Evolutionary conservation across 2,888 invertebrate species (phyloP).

Genomic region (Sphecodes monilicornis): DNA sequence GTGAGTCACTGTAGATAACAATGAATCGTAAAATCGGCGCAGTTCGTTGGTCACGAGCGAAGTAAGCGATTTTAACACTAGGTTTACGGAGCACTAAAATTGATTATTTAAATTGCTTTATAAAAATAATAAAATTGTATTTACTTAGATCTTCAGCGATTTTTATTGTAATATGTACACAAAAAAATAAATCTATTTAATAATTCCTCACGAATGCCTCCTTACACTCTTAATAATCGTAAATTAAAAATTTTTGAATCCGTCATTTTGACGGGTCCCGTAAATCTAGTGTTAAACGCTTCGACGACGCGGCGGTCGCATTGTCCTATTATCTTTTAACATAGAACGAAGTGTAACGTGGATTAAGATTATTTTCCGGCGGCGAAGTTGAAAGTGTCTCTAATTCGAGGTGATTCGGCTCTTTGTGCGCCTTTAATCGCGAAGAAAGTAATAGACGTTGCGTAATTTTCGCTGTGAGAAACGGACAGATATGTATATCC

Average conservation of each 20-base stretch:
- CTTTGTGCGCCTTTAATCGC: conserved; percentile 30
- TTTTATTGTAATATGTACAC: too few relatives aligned
- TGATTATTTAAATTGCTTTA: too few relatives aligned
- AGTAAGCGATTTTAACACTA: background rate
- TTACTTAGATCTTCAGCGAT: too few relatives aligned
- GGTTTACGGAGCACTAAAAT: too few relatives aligned
- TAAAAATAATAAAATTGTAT: too few relatives aligned
- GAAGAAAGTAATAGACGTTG: conserved; percentile 56
- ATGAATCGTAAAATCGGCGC: background rate
- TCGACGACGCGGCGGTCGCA: background rate
- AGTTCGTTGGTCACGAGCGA: background rate
- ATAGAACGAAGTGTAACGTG: background rate
- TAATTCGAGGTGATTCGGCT: conserved; percentile 44
- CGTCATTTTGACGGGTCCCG: too few relatives aligned
- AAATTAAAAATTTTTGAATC: too few relatives aligned
- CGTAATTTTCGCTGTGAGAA: conserved; percentile 27
- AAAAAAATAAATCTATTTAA: too few relatives aligned
- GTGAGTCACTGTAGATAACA: background rate
- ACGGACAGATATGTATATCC: background rate
- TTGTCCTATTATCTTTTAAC: background rate
- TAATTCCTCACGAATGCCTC: too few relatives aligned
- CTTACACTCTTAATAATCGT: too few relatives aligned
- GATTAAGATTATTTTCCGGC: background rate
- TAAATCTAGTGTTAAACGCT: too few relatives aligned
- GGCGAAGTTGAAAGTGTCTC: conserved; percentile 58